Evolutionary conservation across 2,888 invertebrate genomes (phyloP).

Genomic region (Nomada hirtipes): DNA sequence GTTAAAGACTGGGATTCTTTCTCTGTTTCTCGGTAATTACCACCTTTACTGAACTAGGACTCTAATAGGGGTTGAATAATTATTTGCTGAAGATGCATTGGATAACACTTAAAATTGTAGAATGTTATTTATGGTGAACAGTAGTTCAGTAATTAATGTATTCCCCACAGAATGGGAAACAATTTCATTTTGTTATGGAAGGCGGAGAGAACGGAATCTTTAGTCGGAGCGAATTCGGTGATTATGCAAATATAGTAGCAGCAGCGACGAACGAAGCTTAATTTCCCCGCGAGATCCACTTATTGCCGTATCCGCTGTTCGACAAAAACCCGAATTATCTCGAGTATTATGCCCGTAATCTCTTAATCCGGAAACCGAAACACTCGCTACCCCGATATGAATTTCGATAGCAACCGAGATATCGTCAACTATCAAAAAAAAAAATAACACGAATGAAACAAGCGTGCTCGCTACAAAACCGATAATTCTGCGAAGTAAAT

Average conservation of each 20-base stretch:
- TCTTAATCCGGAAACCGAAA: conserved; percentile 25
- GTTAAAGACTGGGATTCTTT: neutral
- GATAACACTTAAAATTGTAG: too few relatives aligned
- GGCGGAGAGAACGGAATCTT: neutral
- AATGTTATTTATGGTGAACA: too few relatives aligned
- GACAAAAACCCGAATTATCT: conserved; percentile 25
- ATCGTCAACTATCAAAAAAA: conserved; percentile 5
- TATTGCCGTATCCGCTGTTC: conserved; percentile 8
- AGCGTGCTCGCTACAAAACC: neutral
- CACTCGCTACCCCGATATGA: conserved; percentile 17
- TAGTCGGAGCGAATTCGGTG: neutral
- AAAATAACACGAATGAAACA: conserved; percentile 26
- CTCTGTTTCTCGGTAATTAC: neutral
- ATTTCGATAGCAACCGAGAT: neutral
- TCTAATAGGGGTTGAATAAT: too few relatives aligned
- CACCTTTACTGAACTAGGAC: too few relatives aligned
- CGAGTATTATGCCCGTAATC: conserved; percentile 31
- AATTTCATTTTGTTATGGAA: too few relatives aligned
- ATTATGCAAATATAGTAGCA: neutral
- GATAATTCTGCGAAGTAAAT: conserved; percentile 16
- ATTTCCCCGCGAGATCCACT: conserved; percentile 12
- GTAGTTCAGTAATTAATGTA: too few relatives aligned
- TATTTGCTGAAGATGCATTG: too few relatives aligned
- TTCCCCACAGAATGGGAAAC: too few relatives aligned
- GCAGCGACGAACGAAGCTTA: neutral